A percentile compares a stretch with the other conserved stretches of the same genome.
Evolutionary conservation across 2,888 invertebrate species (phyloP).

Genomic region (Torymus auratus): DNA sequence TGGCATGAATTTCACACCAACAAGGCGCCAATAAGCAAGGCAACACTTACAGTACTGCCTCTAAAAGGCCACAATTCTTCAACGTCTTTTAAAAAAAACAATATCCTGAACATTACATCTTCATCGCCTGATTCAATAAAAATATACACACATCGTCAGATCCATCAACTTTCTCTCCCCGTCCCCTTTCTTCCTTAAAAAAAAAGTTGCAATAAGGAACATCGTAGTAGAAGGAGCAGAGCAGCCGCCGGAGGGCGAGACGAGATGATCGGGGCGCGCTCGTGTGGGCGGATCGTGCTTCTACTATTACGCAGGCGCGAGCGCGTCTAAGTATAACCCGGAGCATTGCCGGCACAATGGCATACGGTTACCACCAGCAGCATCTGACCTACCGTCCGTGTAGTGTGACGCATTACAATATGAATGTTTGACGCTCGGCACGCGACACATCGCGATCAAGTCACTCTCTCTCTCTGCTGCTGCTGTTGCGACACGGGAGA

Average conservation of each 20-base stretch:
- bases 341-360: constrained; percentile 66
- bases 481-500: constrained; percentile 25
- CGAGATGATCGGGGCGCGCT: constrained; percentile 63
- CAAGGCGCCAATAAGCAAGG: background rate
- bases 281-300: constrained; percentile 70
- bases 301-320: constrained; percentile 65
- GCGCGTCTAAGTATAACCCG: constrained; percentile 53
- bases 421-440: constrained; percentile 70
- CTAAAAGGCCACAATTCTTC: background rate
- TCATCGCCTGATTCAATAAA: background rate
- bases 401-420: constrained; percentile 74
- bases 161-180: too few relatives aligned
- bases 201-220: background rate
- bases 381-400: constrained; percentile 71
- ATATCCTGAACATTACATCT: too few relatives aligned
- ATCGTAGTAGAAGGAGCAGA: constrained; percentile 22
- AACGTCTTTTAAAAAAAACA: background rate
- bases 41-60: background rate
- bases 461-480: constrained; percentile 24
- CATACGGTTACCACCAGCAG: constrained; percentile 68
- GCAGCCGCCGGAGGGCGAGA: constrained; percentile 58
- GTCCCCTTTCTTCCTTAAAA: too few relatives aligned
- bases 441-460: constrained; percentile 67
- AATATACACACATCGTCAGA: background rate
- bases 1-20: constrained; percentile 4